Conservation (phyloP, 2,888 invertebrate species). For the Lingula anatina region DNA sequence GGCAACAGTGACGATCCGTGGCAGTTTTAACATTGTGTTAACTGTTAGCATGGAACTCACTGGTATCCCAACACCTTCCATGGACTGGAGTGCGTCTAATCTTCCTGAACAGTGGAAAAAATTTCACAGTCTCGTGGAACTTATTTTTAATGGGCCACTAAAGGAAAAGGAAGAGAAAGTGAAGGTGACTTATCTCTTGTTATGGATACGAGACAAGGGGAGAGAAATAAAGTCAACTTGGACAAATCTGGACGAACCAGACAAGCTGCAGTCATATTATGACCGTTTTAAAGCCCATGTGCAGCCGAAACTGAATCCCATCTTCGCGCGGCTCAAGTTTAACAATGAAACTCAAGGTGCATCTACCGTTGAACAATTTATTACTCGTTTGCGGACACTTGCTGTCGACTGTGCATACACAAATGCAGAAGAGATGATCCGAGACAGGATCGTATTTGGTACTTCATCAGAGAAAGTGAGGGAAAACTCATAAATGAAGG, state of each 20-base stretch:
- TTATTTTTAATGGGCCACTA: slow-evolving; percentile 9
- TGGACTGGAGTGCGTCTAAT: slow-evolving; percentile 4
- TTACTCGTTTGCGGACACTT: slow-evolving; percentile 1
- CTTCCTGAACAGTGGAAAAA: slow-evolving; percentile 5
- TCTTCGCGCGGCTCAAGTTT: slow-evolving; percentile 8
- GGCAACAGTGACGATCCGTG: no score
- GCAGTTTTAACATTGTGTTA: no score
- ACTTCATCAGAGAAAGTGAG: slow-evolving; percentile 4
- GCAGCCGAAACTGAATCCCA: slow-evolving; percentile 8
- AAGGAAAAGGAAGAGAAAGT: slow-evolving; percentile 5
- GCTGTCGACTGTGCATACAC: slow-evolving; percentile 4
- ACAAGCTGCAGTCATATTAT: slow-evolving; percentile 5
- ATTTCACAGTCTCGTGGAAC: slow-evolving; percentile 4
- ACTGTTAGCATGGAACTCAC: no score
- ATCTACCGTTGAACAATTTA: slow-evolving; percentile 2
- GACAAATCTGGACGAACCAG: slow-evolving; percentile 2
- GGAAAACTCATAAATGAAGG: slow-evolving; percentile 6
- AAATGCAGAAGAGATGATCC: slow-evolving; percentile 5
- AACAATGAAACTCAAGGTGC: slow-evolving; percentile 5
- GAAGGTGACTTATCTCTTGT: slow-evolving; percentile 3
- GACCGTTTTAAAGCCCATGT: slow-evolving; percentile 2
- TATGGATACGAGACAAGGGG: slow-evolving; percentile 9
- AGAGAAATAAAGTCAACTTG: slow-evolving; percentile 1
- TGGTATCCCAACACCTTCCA: slow-evolving; percentile 1
- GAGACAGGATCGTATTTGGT: slow-evolving; percentile 8